These are phyloP conservation scores for Loripinus fragilis DNA, from an alignment of 2,888 invertebrate species.

Conservation along the genomic window DNA sequence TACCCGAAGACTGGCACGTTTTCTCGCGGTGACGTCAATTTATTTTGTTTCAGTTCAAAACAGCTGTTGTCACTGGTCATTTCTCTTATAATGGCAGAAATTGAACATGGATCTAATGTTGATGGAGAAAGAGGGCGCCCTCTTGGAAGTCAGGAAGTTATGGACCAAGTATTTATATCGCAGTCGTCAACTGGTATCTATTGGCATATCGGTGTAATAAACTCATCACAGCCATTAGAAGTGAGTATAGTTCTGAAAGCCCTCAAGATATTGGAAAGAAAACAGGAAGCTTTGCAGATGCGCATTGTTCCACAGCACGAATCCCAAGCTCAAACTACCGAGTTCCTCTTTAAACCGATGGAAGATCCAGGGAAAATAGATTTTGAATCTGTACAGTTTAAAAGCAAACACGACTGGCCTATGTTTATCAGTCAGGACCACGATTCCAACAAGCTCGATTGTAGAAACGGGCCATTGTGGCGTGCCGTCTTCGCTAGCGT, in stretches of 20 bases:
- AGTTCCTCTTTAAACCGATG: neutral
- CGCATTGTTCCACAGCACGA: neutral
- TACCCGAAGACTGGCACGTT: too few relatives aligned
- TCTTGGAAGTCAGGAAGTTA: neutral
- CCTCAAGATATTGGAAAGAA: neutral
- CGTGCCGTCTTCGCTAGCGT: neutral
- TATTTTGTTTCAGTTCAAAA: too few relatives aligned
- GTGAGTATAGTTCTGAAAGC: neutral
- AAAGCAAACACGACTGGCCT: neutral
- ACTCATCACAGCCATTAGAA: neutral
- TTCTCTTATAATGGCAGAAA: neutral
- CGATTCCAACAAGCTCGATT: neutral
- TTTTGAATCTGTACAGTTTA: neutral
- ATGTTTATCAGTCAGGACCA: neutral
- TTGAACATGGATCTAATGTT: neutral
- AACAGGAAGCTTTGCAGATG: slow-evolving; percentile 5
- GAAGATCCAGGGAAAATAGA: neutral
- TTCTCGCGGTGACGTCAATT: too few relatives aligned
- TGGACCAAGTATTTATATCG: neutral
- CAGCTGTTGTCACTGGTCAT: too few relatives aligned
- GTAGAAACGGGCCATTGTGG: neutral
- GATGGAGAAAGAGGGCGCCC: neutral
- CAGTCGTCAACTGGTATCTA: neutral
- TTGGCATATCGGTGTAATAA: neutral
- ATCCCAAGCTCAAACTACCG: neutral